A percentile compares a stretch with the other conserved stretches of the same genome.
phyloP scores from a whole-genome alignment of 2,888 invertebrate species.

The Hoplodrina ambigua region DNA sequence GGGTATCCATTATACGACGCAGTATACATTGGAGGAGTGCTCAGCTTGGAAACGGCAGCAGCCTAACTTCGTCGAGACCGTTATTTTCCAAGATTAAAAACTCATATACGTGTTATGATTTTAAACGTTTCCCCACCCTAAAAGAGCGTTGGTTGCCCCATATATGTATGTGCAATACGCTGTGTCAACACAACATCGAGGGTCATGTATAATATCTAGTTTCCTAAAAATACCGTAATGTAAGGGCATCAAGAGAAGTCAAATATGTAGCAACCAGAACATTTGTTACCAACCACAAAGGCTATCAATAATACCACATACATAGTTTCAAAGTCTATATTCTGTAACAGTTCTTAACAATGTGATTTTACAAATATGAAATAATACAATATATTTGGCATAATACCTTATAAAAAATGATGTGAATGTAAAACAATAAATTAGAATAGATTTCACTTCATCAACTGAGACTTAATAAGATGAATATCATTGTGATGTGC shows the following conservation, averaged over 20 bases:
- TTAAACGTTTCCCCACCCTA: too few species aligned
- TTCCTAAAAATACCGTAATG: too few species aligned
- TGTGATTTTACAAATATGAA: constrained; percentile 83
- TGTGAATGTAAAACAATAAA: constrained; percentile 78
- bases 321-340: constrained; percentile 85
- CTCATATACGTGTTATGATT: too few species aligned
- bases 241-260: too few species aligned
- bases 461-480: constrained; percentile 57
- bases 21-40: constrained; percentile 2
- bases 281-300: background rate
- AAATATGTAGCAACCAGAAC: too few species aligned
- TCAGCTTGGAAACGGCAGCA: background rate
- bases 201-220: too few species aligned
- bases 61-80: background rate
- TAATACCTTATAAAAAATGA: constrained; percentile 84
- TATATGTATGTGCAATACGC: too few species aligned
- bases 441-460: constrained; percentile 69
- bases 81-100: too few species aligned
- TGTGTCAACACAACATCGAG: too few species aligned
- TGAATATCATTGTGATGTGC: constrained; percentile 78
- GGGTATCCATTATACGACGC: background rate
- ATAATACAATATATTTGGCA: constrained; percentile 89
- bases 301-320: constrained; percentile 57
- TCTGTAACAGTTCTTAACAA: constrained; percentile 89
- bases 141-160: too few species aligned